These are phyloP conservation scores for Metopia argyrocephala DNA, from an alignment of 2,888 invertebrate species.

Conservation along the genomic window DNA sequence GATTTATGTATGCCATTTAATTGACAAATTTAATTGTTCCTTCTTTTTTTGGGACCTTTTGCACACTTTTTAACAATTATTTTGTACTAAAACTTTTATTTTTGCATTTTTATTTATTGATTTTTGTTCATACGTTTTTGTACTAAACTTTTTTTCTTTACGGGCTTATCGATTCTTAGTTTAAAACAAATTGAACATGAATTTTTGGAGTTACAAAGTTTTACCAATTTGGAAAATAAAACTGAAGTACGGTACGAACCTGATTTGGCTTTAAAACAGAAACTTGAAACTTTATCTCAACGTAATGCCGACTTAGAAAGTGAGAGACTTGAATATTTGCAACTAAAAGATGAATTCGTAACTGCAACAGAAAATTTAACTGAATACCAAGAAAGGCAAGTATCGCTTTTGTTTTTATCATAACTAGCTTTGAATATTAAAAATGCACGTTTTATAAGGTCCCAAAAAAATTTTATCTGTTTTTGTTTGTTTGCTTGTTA, in stretches of 20 bases:
- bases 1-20: not conserved
- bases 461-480: slow-evolving; percentile 2
- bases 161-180: too few species aligned
- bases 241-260: slow-evolving; percentile 71
- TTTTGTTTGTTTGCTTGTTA: too few species aligned
- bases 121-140: slow-evolving; percentile 17
- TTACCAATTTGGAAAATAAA: slow-evolving; percentile 82
- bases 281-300: slow-evolving; percentile 64
- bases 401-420: not conserved
- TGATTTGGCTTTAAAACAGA: slow-evolving; percentile 67
- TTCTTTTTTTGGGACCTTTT: slow-evolving; percentile 32
- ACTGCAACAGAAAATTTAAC: slow-evolving; percentile 48
- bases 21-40: not conserved
- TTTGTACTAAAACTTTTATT: slow-evolving; percentile 8
- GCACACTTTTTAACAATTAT: slow-evolving; percentile 2
- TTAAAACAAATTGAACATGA: slow-evolving; percentile 80
- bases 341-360: slow-evolving; percentile 52
- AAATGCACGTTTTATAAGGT: slow-evolving; percentile 17
- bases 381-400: slow-evolving; percentile 67
- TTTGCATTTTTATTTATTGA: too few species aligned
- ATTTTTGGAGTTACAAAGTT: slow-evolving; percentile 80
- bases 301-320: slow-evolving; percentile 66
- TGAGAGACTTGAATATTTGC: slow-evolving; percentile 64
- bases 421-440: not conserved
- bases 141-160: slow-evolving; percentile 12